These are phyloP conservation scores for Nesidiocoris tenuis DNA, from an alignment of 2,888 invertebrate genomes.

Conservation along the genomic window DNA sequence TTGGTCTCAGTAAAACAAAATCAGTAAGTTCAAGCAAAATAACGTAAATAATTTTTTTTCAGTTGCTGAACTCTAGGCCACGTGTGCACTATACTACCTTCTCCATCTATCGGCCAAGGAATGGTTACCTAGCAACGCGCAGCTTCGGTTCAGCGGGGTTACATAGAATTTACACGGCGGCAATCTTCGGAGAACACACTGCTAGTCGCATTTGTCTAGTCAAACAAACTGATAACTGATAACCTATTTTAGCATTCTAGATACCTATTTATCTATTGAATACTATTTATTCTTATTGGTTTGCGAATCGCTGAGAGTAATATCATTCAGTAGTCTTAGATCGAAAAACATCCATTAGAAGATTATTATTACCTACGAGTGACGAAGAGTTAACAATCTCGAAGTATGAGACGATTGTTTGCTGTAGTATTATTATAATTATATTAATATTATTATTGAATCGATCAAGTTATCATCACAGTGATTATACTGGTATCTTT, in stretches of 20 bases:
- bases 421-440: background rate
- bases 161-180: background rate
- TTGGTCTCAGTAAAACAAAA: no score
- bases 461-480: background rate
- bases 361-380: conserved; percentile 7
- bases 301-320: conserved; percentile 34
- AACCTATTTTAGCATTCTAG: background rate
- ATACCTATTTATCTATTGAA: conserved; percentile 41
- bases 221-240: conserved; percentile 43
- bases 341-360: conserved; percentile 14
- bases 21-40: no score
- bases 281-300: conserved; percentile 40
- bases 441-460: no score
- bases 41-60: no score
- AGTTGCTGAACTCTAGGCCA: conserved; percentile 23
- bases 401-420: background rate
- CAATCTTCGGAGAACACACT: background rate
- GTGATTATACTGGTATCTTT: background rate
- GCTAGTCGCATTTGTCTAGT: conserved; percentile 48
- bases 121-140: conserved; percentile 15
- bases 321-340: conserved; percentile 37
- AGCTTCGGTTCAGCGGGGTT: background rate
- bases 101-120: conserved; percentile 11
- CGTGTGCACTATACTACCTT: conserved; percentile 19
- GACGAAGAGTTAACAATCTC: conserved; percentile 8